These are phyloP conservation scores for Cantharis rustica DNA, from an alignment of 2,888 invertebrate species.

Conservation along the genomic window DNA sequence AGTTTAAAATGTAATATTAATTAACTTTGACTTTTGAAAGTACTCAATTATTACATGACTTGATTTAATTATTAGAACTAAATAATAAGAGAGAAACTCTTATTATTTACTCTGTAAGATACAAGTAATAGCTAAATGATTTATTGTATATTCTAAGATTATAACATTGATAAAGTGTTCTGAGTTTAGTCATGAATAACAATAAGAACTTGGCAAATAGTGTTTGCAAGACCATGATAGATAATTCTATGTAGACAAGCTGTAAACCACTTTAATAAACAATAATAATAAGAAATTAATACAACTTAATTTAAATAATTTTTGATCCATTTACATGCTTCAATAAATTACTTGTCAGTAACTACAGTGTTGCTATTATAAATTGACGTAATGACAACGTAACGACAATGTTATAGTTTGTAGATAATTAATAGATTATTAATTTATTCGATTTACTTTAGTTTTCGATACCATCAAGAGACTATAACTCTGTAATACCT, in stretches of 20 bases:
- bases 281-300: neutral
- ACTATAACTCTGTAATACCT: conserved; percentile 9
- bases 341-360: neutral
- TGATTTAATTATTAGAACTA: neutral
- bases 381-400: neutral
- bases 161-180: conserved; percentile 17
- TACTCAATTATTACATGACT: neutral
- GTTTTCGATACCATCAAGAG: neutral
- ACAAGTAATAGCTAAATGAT: conserved; percentile 8
- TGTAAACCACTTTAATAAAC: neutral
- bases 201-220: conserved; percentile 29
- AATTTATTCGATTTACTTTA: neutral
- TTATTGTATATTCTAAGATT: conserved; percentile 21
- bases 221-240: conserved; percentile 27
- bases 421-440: neutral
- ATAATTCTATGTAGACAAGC: conserved; percentile 13
- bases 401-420: neutral
- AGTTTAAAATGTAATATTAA: neutral
- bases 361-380: neutral
- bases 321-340: neutral
- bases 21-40: neutral
- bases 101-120: neutral
- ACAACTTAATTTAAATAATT: neutral
- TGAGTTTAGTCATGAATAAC: conserved; percentile 26
- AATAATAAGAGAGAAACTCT: neutral